Evolutionary conservation across 1,140 invertebrate genomes (phyloP).

Genomic region (Neodiprion lecontei): DNA sequence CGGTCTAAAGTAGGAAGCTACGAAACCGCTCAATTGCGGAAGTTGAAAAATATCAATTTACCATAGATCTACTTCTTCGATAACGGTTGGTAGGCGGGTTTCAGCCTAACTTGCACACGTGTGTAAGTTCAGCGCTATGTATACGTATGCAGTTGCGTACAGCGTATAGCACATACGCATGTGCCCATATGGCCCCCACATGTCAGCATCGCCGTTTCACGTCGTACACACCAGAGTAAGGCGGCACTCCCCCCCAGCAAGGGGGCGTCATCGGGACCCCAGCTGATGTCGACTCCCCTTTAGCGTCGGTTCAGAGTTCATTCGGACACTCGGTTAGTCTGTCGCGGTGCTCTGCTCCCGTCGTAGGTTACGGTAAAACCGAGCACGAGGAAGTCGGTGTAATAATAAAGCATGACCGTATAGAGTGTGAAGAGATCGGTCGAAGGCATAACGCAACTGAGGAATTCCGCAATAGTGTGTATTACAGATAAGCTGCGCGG

Average conservation of each 20-base stretch:
- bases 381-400: no score
- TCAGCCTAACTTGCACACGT: no score
- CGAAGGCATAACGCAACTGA: no score
- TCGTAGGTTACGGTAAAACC: no score
- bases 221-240: neutral
- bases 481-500: no score
- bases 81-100: neutral
- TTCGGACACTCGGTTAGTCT: neutral
- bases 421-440: no score
- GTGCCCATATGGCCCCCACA: conserved; percentile 45
- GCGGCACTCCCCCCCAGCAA: conserved; percentile 29
- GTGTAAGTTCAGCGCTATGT: no score
- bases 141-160: no score
- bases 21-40: neutral
- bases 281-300: conserved; percentile 23
- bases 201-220: conserved; percentile 23
- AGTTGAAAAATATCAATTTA: conserved; percentile 6
- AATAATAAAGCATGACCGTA: no score
- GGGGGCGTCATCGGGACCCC: conserved; percentile 33
- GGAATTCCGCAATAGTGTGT: no score
- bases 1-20: no score
- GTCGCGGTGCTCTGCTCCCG: neutral
- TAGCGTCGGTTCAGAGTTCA: conserved; percentile 16
- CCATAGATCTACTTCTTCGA: neutral
- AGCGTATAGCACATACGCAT: neutral